Evolutionary conservation across 92 coral and sea anemone species (phyloP).

Genomic region (Muricea muricata): DNA sequence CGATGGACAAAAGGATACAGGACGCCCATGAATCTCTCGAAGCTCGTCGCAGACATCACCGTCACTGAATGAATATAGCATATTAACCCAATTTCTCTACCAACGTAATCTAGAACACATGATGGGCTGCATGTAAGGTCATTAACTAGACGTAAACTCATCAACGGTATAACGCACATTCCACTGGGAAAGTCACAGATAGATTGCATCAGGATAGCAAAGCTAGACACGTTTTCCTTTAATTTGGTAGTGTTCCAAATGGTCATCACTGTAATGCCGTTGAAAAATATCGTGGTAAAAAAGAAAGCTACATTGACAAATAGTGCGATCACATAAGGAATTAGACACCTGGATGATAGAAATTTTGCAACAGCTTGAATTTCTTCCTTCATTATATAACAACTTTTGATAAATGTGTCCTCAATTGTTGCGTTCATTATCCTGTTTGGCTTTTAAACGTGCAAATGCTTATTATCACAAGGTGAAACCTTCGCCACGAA

Average conservation of each 20-base stretch:
- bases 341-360: not conserved
- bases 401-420: not conserved
- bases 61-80: not conserved
- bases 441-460: not conserved
- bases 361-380: not conserved
- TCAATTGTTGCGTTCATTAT: not conserved
- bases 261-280: not conserved
- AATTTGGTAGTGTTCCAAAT: not conserved
- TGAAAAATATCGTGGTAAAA: not conserved
- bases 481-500: too few species aligned
- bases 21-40: constrained; percentile 10
- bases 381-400: not conserved
- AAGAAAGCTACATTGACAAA: not conserved
- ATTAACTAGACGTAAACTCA: not conserved
- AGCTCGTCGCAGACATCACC: not conserved
- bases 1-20: not conserved
- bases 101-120: not conserved
- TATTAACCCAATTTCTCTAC: not conserved
- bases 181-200: not conserved
- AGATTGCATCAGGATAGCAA: not conserved
- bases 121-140: not conserved
- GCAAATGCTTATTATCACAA: too few species aligned
- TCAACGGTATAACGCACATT: not conserved
- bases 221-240: not conserved
- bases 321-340: not conserved